Conservation (phyloP, 2,797 vertebrate species). For the Tarsius wallacei region DNA sequence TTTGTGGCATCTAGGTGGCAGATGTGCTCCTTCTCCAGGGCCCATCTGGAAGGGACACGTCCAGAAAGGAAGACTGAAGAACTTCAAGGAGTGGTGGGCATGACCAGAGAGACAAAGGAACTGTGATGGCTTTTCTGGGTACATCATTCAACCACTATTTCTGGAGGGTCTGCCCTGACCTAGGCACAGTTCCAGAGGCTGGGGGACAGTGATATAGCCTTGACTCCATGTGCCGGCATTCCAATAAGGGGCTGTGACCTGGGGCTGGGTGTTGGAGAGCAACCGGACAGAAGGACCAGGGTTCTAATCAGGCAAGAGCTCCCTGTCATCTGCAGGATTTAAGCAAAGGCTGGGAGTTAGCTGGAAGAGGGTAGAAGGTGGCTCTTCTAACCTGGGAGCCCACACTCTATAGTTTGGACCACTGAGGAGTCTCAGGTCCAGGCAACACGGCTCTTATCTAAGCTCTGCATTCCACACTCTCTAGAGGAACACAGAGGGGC, state of each 20-base stretch:
- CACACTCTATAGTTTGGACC: background rate
- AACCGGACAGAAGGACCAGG: background rate
- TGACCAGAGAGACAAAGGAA: background rate
- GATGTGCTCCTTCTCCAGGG: too few relatives aligned
- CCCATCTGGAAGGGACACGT: rapidly evolving
- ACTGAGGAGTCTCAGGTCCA: too few relatives aligned
- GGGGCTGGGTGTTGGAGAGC: rapidly evolving
- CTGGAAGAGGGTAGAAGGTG: background rate
- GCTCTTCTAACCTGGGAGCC: background rate
- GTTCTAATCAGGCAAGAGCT: background rate
- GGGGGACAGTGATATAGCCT: background rate
- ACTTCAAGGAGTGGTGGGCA: background rate
- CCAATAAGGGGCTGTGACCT: background rate
- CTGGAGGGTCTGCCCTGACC: too few relatives aligned
- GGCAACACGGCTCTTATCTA: background rate
- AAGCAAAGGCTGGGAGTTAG: background rate
- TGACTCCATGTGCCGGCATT: background rate
- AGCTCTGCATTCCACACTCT: background rate
- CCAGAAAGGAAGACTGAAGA: background rate
- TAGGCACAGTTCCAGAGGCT: background rate
- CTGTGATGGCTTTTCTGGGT: background rate
- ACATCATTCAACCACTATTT: background rate
- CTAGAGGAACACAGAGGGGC: background rate
- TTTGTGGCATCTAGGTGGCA: rapidly evolving
- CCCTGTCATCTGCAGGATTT: background rate